These are phyloP conservation scores for Colaptes auratus DNA, from an alignment of 2,113 vertebrate genomes.

Conservation along the genomic window DNA sequence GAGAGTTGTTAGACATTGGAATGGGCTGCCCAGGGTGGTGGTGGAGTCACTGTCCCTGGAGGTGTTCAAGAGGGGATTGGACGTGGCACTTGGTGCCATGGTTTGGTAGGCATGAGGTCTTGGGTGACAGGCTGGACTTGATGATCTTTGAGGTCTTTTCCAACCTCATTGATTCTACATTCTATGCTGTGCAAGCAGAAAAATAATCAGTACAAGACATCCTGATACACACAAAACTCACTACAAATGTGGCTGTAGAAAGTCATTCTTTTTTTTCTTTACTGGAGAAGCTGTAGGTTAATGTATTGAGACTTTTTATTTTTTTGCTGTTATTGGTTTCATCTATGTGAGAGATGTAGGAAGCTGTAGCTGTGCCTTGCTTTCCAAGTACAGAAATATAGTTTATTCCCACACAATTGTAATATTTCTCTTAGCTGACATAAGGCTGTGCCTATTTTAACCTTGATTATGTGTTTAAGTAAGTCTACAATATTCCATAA, in stretches of 20 bases:
- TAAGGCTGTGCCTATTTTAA: neutral
- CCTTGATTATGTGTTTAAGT: conserved; percentile 21
- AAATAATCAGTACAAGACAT: neutral
- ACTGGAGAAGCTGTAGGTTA: neutral
- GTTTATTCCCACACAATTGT: neutral
- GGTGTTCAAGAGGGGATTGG: no score
- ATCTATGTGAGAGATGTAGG: neutral
- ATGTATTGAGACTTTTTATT: neutral
- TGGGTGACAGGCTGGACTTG: no score
- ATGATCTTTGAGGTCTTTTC: no score
- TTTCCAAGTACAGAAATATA: neutral
- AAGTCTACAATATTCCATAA: conserved; percentile 26
- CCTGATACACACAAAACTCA: neutral
- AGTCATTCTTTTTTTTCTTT: neutral
- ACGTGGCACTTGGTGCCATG: no score
- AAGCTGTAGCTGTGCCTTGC: neutral
- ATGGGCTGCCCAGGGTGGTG: no score
- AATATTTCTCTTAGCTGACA: neutral
- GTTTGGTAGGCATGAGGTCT: no score
- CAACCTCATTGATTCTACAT: no score
- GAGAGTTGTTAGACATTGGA: no score
- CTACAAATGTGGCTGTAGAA: neutral
- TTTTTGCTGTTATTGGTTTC: neutral
- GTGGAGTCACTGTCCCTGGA: no score
- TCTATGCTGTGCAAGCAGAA: neutral